Percentiles rank a stretch among this genome's conserved stretches.
These are phyloP conservation scores for Bimastos eiseni DNA, from an alignment of 2,888 invertebrate genomes.

Conservation along the genomic window DNA sequence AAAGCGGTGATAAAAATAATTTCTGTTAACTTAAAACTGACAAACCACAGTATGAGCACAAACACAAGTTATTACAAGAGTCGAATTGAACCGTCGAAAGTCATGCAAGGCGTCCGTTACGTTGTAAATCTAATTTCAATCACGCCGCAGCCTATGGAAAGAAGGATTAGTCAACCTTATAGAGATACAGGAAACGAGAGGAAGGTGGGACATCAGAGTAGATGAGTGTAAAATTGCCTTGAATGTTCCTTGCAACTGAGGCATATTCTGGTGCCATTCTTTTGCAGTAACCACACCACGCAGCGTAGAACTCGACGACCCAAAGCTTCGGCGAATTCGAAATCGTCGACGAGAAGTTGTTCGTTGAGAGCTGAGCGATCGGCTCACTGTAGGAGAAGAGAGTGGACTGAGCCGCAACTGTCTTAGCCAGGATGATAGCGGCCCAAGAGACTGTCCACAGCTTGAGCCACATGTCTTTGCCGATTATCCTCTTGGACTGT, in stretches of 20 bases:
- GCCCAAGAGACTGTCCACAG: not conserved
- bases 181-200: no score
- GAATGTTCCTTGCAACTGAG: not conserved
- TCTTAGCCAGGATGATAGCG: not conserved
- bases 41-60: no score
- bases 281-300: conserved; percentile 93
- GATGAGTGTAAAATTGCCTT: not conserved
- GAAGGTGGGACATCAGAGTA: not conserved
- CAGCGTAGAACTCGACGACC: conserved; percentile 90
- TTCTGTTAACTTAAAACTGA: no score
- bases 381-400: not conserved
- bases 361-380: not conserved
- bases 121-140: no score
- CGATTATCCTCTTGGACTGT: not conserved
- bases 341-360: not conserved
- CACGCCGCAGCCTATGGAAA: no score
- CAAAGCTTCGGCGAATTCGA: conserved; percentile 58
- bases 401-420: not conserved
- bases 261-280: conserved; percentile 79
- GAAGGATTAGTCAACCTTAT: no score
- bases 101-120: no score
- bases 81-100: no score
- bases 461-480: not conserved
- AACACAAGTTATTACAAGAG: no score
- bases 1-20: no score